phyloP scores from a whole-genome alignment of 2,797 vertebrate species.

The Neopelma chrysocephalum region DNA sequence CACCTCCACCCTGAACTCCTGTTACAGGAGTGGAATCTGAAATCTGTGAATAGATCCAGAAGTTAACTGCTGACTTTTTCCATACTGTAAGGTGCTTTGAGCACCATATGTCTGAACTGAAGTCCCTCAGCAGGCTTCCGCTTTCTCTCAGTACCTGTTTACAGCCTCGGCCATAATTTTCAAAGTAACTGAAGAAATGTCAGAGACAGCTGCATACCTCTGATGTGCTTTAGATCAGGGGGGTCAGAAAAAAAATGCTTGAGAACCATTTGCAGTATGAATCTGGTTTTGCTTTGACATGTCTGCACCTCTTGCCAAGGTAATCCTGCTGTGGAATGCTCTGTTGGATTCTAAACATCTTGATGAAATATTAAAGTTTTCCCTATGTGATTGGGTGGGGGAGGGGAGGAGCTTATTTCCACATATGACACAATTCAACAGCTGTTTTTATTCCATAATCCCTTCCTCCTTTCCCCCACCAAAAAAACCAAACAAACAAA shows the following conservation, averaged over 20 bases:
- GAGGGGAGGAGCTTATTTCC: neutral
- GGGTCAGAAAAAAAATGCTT: neutral
- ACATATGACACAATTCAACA: neutral
- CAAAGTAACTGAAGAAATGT: neutral
- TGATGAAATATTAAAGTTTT: neutral
- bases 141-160: neutral
- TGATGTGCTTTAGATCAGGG: neutral
- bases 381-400: neutral
- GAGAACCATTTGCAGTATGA: neutral
- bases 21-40: neutral
- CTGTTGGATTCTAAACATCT: neutral
- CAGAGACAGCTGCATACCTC: neutral
- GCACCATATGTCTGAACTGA: neutral
- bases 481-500: neutral
- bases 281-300: neutral
- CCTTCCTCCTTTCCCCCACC: neutral
- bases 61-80: constrained; percentile 1
- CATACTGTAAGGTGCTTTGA: neutral
- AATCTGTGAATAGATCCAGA: neutral
- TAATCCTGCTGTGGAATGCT: neutral
- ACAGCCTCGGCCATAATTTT: neutral
- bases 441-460: neutral
- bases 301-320: neutral
- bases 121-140: neutral
- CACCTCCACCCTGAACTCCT: neutral